These are phyloP conservation scores for Diaperis boleti DNA, from an alignment of 2,888 invertebrate genomes.

Conservation along the genomic window DNA sequence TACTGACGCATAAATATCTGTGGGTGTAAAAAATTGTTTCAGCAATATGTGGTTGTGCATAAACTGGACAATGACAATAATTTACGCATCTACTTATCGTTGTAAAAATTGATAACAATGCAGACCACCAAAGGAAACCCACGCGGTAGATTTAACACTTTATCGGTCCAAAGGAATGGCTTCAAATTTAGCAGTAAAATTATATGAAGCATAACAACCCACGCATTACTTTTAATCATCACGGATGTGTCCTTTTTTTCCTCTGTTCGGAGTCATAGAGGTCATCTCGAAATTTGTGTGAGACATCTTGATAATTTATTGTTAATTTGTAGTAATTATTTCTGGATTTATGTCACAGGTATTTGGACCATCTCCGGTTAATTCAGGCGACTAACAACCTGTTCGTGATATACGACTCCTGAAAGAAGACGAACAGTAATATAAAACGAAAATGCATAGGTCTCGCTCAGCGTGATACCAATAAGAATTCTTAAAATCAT, in stretches of 20 bases:
- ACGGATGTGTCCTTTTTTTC: conserved; percentile 4
- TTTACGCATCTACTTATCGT: neutral
- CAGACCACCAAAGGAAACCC: neutral
- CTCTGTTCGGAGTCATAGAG: conserved; percentile 4
- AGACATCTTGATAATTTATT: conserved; percentile 50
- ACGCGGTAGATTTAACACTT: neutral
- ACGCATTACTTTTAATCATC: conserved; percentile 6
- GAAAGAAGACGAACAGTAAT: conserved; percentile 48
- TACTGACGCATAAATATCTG: no score
- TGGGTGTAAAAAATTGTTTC: no score
- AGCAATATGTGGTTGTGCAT: no score
- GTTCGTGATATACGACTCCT: conserved; percentile 52
- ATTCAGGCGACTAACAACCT: conserved; percentile 49
- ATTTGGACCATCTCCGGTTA: conserved; percentile 55
- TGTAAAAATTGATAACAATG: neutral
- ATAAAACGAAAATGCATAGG: conserved; percentile 51
- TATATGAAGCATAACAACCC: neutral
- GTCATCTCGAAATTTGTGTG: conserved; percentile 31
- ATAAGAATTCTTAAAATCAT: conserved; percentile 39
- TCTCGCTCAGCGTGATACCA: conserved; percentile 44
- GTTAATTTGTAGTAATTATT: conserved; percentile 56
- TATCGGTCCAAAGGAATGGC: neutral
- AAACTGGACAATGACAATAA: no score
- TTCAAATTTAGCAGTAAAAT: neutral
- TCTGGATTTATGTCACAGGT: conserved; percentile 56